Evolutionary conservation across 2,113 vertebrate genomes (phyloP), one percentile per base, ranked within the genome.

Genomic region (Otus sunia): DNA sequence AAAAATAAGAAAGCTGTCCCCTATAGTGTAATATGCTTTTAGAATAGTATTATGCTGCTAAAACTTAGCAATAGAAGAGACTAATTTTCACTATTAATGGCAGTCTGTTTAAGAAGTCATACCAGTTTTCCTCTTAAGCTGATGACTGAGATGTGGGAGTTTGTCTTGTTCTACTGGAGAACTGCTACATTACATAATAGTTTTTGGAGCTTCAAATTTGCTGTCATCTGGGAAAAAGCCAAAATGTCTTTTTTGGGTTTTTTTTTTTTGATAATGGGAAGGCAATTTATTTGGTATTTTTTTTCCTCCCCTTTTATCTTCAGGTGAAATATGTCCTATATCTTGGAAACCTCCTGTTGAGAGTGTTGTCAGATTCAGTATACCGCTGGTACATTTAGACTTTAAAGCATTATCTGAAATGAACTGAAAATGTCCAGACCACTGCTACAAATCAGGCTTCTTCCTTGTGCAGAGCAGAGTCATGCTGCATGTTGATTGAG

Each of bases 401-500:
- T 94, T 95, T 36, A 63, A 60, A 87, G 69, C 27, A 15, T 81
- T 67, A 60, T 82, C 58, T 64, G 71, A 72, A 89, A 69, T 1
- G 6, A 64, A 15, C 66, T 94, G 92, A 83, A 87, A 92, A 91
- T 64, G 91, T 68, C 64, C 87, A 85, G 91, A 56, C 30, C 56
- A 17, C 26, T 71, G 56, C 56, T 85, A 11, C 86, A 56, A 55
- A 69, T 58, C 62, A 30, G 86, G 58, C 22, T 30, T 29, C 37
- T 87, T 93, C 94, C 87, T n/a, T n/a, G 50, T 71, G 78, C 75
- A 1, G 66, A 82, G 84, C 62, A 49, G 71, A 52, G 71, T 50
- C 29, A 8, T 20, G 75, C 86, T 93, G 94, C 83, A 68, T n/a
- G 83, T 82, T 96, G 95, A 95, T 96, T 84, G 95, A 88, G 72